Percentiles rank a stretch among this genome's conserved stretches.
phyloP scores from a whole-genome alignment of 2,888 invertebrate species.

The Ochropleura leucogaster region DNA sequence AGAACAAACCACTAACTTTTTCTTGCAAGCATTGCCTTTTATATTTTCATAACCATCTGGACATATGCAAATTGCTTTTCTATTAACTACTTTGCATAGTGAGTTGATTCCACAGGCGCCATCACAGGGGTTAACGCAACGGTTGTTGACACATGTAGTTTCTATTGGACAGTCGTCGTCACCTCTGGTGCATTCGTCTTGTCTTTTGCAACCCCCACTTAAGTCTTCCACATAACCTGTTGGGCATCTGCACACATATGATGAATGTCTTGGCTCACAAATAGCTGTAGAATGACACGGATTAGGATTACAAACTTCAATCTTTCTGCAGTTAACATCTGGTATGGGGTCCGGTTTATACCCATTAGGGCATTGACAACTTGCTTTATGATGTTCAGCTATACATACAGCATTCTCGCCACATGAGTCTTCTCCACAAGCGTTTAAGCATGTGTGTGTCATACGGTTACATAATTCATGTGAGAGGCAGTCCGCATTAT shows the following conservation, averaged over 20 bases:
- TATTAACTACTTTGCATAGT: conserved; percentile 94
- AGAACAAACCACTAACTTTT: conserved; percentile 92
- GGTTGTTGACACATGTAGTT: conserved; percentile 93
- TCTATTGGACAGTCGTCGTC: conserved; percentile 94
- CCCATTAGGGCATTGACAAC: conserved; percentile 96
- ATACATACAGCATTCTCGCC: conserved; percentile 97
- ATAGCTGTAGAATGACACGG: conserved; percentile 95
- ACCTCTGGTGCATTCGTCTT: conserved; percentile 93
- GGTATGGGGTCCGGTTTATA: conserved; percentile 95
- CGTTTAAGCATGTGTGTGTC: conserved; percentile 95
- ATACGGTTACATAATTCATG: conserved; percentile 95
- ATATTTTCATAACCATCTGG: conserved; percentile 94
- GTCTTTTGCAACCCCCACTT: conserved; percentile 93
- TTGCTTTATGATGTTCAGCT: conserved; percentile 95
- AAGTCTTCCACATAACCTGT: conserved; percentile 94
- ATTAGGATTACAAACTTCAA: conserved; percentile 94
- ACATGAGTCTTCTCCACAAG: conserved; percentile 95
- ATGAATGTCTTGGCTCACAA: conserved; percentile 93
- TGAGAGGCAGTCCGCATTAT: conserved; percentile 95
- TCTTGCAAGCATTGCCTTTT: conserved; percentile 92
- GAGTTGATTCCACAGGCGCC: conserved; percentile 95
- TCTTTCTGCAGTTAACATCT: conserved; percentile 94
- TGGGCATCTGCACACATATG: conserved; percentile 95
- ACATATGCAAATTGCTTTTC: conserved; percentile 95
- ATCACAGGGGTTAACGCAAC: conserved; percentile 95